These are phyloP conservation scores for Macrobrachium rosenbergii DNA, from an alignment of 1,140 invertebrate species.

Conservation along the genomic window DNA sequence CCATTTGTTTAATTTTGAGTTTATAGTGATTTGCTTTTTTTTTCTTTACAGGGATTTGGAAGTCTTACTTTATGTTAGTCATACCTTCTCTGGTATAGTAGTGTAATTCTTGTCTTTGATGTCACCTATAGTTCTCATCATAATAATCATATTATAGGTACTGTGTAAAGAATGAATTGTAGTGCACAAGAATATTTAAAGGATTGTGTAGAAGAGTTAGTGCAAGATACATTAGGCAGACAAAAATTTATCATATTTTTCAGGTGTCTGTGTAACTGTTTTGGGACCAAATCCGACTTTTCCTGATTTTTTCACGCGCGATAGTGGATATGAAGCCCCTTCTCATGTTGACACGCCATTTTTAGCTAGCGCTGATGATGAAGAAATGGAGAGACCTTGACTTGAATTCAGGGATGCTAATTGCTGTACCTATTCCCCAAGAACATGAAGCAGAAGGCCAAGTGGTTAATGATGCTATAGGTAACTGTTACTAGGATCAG, in stretches of 20 bases:
- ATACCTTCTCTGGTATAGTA: too few relatives aligned
- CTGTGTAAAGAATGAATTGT: too few relatives aligned
- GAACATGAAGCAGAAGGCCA: conserved; percentile 77
- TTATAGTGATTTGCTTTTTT: too few relatives aligned
- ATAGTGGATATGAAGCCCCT: conserved; percentile 80
- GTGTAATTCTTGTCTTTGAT: too few relatives aligned
- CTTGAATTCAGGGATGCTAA: conserved; percentile 84
- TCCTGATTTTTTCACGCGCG: conserved; percentile 90
- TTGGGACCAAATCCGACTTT: conserved; percentile 76
- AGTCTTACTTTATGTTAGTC: too few relatives aligned
- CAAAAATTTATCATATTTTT: conserved; percentile 82
- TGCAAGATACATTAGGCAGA: neutral
- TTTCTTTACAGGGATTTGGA: too few relatives aligned
- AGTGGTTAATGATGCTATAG: conserved; percentile 66
- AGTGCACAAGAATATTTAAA: too few relatives aligned
- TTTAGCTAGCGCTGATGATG: conserved; percentile 83
- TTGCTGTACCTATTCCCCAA: conserved; percentile 92
- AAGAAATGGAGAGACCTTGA: conserved; percentile 74
- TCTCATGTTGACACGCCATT: conserved; percentile 75
- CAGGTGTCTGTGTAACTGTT: conserved; percentile 91
- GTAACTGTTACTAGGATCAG: conserved; percentile 20
- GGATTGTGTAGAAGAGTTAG: neutral
- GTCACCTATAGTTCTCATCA: too few relatives aligned
- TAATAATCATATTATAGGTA: too few relatives aligned
- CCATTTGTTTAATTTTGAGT: too few relatives aligned